Conservation (phyloP, 1,140 invertebrate genomes). For the Drosophila ohnishii region DNA sequence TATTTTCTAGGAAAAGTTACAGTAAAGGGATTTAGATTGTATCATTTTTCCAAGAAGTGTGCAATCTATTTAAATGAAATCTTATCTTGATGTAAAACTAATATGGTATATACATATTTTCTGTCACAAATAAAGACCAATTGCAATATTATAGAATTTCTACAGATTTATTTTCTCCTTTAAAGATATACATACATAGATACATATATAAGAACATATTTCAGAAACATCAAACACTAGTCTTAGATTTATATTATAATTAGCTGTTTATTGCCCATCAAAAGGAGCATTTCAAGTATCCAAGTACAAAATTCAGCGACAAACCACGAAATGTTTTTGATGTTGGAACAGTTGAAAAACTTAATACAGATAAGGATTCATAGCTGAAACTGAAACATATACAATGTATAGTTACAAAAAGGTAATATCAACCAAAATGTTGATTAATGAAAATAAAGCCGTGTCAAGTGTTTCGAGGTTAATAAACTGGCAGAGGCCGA, state of each 20-base stretch:
- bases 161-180: too few relatives aligned
- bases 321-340: not conserved
- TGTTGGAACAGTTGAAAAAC: not conserved
- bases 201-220: too few relatives aligned
- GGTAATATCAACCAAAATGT: not conserved
- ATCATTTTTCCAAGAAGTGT: not conserved
- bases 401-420: too few relatives aligned
- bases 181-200: too few relatives aligned
- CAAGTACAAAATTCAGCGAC: too few relatives aligned
- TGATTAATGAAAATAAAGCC: not conserved
- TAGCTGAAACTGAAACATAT: not conserved
- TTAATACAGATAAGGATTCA: not conserved
- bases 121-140: too few relatives aligned
- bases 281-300: not conserved
- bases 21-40: not conserved
- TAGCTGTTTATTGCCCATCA: not conserved
- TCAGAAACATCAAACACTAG: too few relatives aligned
- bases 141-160: too few relatives aligned
- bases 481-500: conserved; percentile 19
- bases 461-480: conserved; percentile 9
- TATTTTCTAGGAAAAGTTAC: not conserved
- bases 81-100: not conserved
- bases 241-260: not conserved
- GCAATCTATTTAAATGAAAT: not conserved
- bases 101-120: too few relatives aligned